Conservation (phyloP, 2,113 vertebrate genomes). For the Peromyscus maniculatus region DNA sequence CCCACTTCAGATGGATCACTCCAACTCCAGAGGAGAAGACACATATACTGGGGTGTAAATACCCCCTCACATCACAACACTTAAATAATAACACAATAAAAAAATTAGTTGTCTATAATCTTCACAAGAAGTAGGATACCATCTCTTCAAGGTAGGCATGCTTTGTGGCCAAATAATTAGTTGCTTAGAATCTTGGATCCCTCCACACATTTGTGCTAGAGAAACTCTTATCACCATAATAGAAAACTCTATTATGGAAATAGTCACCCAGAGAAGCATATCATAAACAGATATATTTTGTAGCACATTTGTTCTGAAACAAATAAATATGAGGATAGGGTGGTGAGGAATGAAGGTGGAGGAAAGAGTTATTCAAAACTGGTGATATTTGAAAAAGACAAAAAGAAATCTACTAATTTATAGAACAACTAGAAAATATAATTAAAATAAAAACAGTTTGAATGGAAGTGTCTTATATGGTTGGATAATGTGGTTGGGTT, state of each 20-base stretch:
- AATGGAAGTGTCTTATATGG: neutral
- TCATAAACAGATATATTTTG: neutral
- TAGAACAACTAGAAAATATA: neutral
- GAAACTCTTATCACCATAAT: neutral
- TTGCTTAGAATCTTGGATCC: neutral
- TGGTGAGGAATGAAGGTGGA: no score
- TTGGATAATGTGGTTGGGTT: neutral
- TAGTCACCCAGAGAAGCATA: neutral
- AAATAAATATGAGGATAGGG: neutral
- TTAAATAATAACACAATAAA: neutral
- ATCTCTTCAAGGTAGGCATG: neutral
- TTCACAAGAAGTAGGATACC: neutral
- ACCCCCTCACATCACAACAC: neutral
- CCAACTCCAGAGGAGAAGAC: neutral
- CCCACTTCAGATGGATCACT: neutral
- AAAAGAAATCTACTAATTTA: neutral
- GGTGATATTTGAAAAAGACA: neutral
- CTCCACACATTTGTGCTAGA: neutral
- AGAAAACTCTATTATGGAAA: neutral
- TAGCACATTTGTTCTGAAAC: constrained; percentile 30
- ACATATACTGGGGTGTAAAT: neutral
- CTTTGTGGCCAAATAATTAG: neutral
- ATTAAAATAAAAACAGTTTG: neutral
- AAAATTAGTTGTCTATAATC: neutral
- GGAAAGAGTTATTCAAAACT: neutral